Evolutionary conservation across 2,797 vertebrate genomes (phyloP).

Genomic region (Apogon hyalosoma): DNA sequence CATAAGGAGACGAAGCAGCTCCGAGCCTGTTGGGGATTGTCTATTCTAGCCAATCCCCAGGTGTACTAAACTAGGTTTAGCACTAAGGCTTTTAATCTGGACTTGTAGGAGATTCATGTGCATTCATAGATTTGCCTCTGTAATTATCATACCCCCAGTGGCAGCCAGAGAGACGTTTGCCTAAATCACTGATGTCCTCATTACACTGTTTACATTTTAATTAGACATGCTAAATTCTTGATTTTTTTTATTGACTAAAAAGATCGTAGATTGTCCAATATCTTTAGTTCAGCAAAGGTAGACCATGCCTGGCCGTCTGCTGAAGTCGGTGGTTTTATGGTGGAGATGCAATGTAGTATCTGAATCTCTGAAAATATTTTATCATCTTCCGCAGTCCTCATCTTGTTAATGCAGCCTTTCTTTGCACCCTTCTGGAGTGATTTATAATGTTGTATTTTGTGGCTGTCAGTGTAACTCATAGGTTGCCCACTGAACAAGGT

Average conservation of each 20-base stretch:
- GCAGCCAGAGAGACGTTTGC: constrained; percentile 91
- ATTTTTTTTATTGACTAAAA: constrained; percentile 81
- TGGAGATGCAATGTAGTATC: not conserved
- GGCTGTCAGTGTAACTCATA: constrained; percentile 8
- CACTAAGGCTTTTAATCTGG: constrained; percentile 98
- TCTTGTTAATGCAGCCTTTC: constrained; percentile 23
- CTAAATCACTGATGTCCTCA: constrained; percentile 98
- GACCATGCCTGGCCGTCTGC: constrained; percentile 13
- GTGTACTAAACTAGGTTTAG: constrained; percentile 94
- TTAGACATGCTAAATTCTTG: constrained; percentile 94
- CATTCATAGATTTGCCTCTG: constrained; percentile 95
- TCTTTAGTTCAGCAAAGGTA: constrained; percentile 47
- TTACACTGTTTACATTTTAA: constrained; percentile 99
- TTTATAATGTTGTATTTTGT: constrained; percentile 10
- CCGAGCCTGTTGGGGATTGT: constrained; percentile 87
- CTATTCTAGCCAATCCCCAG: constrained; percentile 91
- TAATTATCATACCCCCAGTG: constrained; percentile 99
- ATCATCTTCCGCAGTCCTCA: constrained; percentile 1
- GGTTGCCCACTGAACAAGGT: constrained; percentile 21
- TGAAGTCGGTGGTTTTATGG: not conserved
- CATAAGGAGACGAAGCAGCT: constrained; percentile 79
- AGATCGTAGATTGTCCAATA: constrained; percentile 51
- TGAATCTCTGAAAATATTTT: constrained; percentile 19
- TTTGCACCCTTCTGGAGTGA: constrained; percentile 18
- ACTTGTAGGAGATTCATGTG: constrained; percentile 92